Conservation (phyloP, 1,140 invertebrate genomes). For the Argopecten irradians region DNA sequence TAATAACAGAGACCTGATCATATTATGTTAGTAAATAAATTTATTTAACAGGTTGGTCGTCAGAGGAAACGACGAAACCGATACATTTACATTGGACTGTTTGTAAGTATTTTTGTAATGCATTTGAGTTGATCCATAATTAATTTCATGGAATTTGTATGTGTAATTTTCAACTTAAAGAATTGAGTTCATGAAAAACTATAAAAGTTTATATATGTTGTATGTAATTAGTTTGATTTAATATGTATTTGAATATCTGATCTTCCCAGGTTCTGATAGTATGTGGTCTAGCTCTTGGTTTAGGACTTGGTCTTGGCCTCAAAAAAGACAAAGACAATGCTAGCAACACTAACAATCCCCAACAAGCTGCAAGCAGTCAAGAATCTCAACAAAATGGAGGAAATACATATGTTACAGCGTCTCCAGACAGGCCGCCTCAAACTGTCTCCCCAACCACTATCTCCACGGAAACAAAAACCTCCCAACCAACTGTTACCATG, state of each 20-base stretch:
- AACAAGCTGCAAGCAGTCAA: background rate
- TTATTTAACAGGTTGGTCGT: background rate
- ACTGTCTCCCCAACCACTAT: too few species aligned
- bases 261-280: background rate
- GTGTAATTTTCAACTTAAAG: too few species aligned
- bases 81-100: background rate
- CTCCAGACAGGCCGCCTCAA: too few species aligned
- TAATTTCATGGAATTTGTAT: too few species aligned
- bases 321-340: background rate
- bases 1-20: background rate
- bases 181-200: too few species aligned
- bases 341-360: background rate
- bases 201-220: too few species aligned
- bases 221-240: too few species aligned
- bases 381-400: background rate
- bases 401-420: background rate
- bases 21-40: too few species aligned
- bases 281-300: background rate
- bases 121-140: too few species aligned
- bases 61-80: background rate
- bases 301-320: background rate
- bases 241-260: too few species aligned
- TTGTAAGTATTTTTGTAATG: conserved; percentile 23
- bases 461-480: too few species aligned
- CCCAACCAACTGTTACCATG: background rate